Evolutionary conservation across 2,113 vertebrate genomes (phyloP).

Genomic region (Tichodroma muraria): DNA sequence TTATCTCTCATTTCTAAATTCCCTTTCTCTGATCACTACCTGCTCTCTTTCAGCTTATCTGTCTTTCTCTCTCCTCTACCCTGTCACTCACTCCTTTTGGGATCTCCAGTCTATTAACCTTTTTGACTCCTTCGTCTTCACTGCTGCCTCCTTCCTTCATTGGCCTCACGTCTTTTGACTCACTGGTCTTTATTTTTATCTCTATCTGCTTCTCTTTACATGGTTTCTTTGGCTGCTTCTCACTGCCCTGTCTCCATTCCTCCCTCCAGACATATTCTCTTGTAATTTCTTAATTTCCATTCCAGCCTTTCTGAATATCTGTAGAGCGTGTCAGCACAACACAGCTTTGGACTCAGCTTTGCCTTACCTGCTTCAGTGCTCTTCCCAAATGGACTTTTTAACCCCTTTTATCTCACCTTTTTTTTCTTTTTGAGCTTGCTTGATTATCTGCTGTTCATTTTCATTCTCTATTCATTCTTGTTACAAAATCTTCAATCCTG

Average conservation of each 20-base stretch:
- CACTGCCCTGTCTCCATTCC: background rate
- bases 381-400: background rate
- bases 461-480: background rate
- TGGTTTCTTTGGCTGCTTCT: background rate
- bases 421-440: background rate
- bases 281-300: background rate
- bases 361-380: background rate
- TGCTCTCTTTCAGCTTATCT: constrained; percentile 29
- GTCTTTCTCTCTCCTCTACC: constrained; percentile 24
- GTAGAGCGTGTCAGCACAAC: background rate
- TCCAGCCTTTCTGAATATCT: background rate
- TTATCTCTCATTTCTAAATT: constrained; percentile 44
- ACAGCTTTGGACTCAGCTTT: background rate
- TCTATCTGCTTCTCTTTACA: background rate
- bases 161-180: constrained; percentile 18
- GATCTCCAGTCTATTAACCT: constrained; percentile 59
- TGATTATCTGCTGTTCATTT: background rate
- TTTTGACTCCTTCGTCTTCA: constrained; percentile 44
- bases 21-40: constrained; percentile 36
- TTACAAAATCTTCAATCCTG: background rate
- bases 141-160: constrained; percentile 5
- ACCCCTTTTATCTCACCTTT: background rate
- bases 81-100: constrained; percentile 57
- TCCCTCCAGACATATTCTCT: background rate
- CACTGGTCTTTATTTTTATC: constrained; percentile 13